These are phyloP conservation scores for Channa striata DNA, from an alignment of 2,797 vertebrate species.

Conservation along the genomic window DNA sequence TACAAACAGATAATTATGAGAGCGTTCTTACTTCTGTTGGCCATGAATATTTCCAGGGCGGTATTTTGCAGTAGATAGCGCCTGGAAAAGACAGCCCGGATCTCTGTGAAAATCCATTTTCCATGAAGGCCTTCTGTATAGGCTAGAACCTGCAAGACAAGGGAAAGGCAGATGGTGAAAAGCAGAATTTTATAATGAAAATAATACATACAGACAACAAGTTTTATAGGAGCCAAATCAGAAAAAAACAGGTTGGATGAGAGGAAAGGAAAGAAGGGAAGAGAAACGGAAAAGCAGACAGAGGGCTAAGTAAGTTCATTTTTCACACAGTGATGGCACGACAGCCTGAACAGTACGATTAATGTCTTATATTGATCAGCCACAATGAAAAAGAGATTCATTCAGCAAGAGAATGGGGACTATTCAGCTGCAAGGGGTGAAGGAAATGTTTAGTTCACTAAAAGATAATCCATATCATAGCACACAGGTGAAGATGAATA, in stretches of 20 bases:
- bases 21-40: slow-evolving; percentile 92
- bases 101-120: slow-evolving; percentile 98
- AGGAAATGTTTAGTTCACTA: slow-evolving; percentile 78
- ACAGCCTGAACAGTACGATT: slow-evolving; percentile 74
- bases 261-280: neutral
- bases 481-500: slow-evolving; percentile 41
- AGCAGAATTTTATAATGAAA: neutral
- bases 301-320: slow-evolving; percentile 70
- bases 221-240: neutral
- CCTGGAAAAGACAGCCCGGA: slow-evolving; percentile 93
- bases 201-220: neutral
- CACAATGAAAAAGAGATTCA: slow-evolving; percentile 85
- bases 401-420: slow-evolving; percentile 81
- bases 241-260: neutral
- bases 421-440: slow-evolving; percentile 66
- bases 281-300: slow-evolving; percentile 23
- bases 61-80: slow-evolving; percentile 97
- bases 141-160: slow-evolving; percentile 87
- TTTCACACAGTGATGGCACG: slow-evolving; percentile 73
- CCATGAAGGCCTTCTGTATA: slow-evolving; percentile 97
- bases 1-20: neutral
- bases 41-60: slow-evolving; percentile 97
- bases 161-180: neutral
- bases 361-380: slow-evolving; percentile 88
- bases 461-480: slow-evolving; percentile 80